Conservation (phyloP, 64 coral and sea anemone genomes). For the Hydrozoanthus tunicans region DNA sequence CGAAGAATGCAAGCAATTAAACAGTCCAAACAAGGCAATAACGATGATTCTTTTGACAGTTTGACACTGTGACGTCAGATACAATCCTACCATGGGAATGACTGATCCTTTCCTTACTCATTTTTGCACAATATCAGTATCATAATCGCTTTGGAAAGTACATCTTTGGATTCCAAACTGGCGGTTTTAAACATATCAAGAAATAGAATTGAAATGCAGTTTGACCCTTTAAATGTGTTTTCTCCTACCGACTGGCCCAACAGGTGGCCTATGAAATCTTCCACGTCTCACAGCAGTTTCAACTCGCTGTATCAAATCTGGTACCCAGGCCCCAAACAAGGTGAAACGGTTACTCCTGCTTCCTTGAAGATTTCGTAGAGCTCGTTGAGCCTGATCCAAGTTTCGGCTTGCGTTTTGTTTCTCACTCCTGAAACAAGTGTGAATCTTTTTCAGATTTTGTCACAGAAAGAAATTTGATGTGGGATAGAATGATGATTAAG, state of each 20-base stretch:
- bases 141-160: too few species aligned
- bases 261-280: conserved; percentile 74
- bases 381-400: conserved; percentile 59
- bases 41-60: too few species aligned
- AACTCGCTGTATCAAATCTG: conserved; percentile 73
- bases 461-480: neutral
- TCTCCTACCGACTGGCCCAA: conserved; percentile 84
- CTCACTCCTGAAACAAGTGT: conserved; percentile 69
- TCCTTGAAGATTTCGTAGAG: conserved; percentile 71
- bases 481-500: too few species aligned
- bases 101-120: too few species aligned
- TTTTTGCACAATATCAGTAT: too few species aligned
- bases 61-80: too few species aligned
- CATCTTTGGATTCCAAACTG: too few species aligned
- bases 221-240: neutral
- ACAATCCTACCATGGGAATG: too few species aligned
- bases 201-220: too few species aligned
- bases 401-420: conserved; percentile 55
- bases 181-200: too few species aligned
- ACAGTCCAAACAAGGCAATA: too few species aligned
- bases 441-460: neutral
- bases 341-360: conserved; percentile 75
- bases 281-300: conserved; percentile 67
- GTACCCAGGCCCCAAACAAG: conserved; percentile 83
- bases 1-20: too few species aligned